These are phyloP conservation scores for Limnephilus rhombicus DNA, from an alignment of 2,888 invertebrate species.

Conservation along the genomic window DNA sequence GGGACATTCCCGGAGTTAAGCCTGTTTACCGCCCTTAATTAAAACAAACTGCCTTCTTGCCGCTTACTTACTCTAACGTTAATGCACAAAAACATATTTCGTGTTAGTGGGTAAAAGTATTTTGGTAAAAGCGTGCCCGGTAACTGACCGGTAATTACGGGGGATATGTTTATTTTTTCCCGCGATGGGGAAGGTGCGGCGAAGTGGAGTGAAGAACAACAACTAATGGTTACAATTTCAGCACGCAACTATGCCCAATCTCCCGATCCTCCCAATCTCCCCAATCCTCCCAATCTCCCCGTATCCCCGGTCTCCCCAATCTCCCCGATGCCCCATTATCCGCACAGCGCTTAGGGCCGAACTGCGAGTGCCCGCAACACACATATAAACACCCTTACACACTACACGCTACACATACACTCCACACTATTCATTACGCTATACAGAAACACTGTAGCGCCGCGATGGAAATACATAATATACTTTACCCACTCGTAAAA, in stretches of 20 bases:
- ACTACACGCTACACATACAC: not conserved
- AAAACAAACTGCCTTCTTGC: not conserved
- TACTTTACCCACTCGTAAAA: not conserved
- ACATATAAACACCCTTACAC: not conserved
- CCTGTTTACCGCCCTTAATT: not conserved
- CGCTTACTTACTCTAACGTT: not conserved
- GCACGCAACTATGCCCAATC: not conserved
- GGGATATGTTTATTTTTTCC: not conserved
- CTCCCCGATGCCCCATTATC: not conserved
- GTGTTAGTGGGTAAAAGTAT: not conserved
- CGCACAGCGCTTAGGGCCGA: not conserved
- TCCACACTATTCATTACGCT: not conserved
- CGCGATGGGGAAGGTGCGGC: not conserved
- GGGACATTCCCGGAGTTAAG: not conserved
- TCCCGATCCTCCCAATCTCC: not conserved
- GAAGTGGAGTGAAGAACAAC: not conserved
- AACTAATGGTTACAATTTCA: constrained; percentile 15
- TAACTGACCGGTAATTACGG: constrained; percentile 19
- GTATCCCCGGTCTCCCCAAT: not conserved
- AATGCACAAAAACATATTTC: constrained; percentile 1
- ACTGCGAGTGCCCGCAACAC: not conserved
- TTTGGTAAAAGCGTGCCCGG: not conserved
- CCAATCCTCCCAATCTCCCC: not conserved
- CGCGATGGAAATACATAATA: not conserved
- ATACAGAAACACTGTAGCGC: not conserved